Base-by-base conservation (phyloP, 2,113 vertebrate species). In the Campylomormyrus tamandua region DNA sequence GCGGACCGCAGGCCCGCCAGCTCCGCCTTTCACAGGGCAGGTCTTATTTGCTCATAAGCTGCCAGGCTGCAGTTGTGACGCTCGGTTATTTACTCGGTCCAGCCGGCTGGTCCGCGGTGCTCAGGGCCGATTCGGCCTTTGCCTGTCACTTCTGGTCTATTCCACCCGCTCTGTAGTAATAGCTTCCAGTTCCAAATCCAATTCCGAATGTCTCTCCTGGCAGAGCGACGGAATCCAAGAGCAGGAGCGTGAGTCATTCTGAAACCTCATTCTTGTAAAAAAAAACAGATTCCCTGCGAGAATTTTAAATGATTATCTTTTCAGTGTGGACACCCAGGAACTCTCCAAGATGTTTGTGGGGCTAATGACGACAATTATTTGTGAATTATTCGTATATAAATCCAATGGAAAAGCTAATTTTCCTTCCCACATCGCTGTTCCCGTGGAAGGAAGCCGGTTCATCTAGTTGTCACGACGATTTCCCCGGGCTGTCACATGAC, bases 101-200 rank as follows among this genome's bases (percentile, higher is more conserved):
- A 19, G 49, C 39, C 89, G 24, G 77, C 56, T 19, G 24, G 27
- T 5, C 15, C 2, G 84, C 66, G 88, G 52, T 15, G 62, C 91
- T 90, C 5, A 15, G 70, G 85, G 70, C 42, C 49, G 49, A 91
- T 0, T 49, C 19, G 42, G 62, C 66, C 42, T 48, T 91, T 88
- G 88, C 89, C 87, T 89, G 90, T 58, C 90, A 91, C 90, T 90
- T 89, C 92, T 92, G 45, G 80, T 92, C 83, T 89, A n/a, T 62
- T 48, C 21, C 50, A 85, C 52, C 80, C 39, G 52, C 89, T 84
- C 80, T 39, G 39, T 39, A 62, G 89, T 84, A 62, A 58, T 89
- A 62, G 80, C 80, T 48, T 85, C 80, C 77, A 85, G 80, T 89
- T 89, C 88, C 74, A 83, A 89, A 89, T 83, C 88, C 88, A 89